Base-by-base conservation (phyloP, 2,797 vertebrate species). In the Carcharodon carcharias region DNA sequence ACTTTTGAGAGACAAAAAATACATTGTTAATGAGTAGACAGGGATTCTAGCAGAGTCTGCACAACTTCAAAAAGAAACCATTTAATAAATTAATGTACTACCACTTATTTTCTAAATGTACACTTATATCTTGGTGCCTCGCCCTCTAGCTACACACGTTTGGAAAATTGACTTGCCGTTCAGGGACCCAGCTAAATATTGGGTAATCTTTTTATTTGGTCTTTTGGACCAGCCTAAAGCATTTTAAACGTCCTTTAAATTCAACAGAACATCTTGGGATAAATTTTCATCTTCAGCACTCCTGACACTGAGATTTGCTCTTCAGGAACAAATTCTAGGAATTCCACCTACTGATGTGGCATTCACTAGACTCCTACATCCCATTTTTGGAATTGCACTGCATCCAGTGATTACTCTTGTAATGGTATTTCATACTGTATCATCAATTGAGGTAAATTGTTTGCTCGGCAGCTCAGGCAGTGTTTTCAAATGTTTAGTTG, bases 1-100 rank as follows among this genome's bases (percentile, higher is more conserved):
- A 97, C 99, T 96, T 67, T 99, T 50, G 45, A 50, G 96, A 0
- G 96, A 96, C 63, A 58, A 8, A 96, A 93, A 96, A 35, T 50
- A 93, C 14, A 61, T 31, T 31, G 80, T 88, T 88, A 77, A 45
- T 11, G 65, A 45, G 16, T 50, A 45, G n/a, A 80, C 28, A 28
- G 18, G 3, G 23, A 0, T 26, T 56, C 63, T 67, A 65, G 8
- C 18, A 67, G n/a, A 85, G 21, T 23, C 21, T 23, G 18, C 18
- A 85, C 82, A 85, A 85, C 23, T 21, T 50, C 45, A 85, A 93
- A 93, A 67, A 93, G 8, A 67, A 67, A 26, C 8, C 11, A n/a
- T 7, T 45, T 93, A 26, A 85, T 23, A 45, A 21, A 40, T 26
- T 45, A 93, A 45, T 21, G 14, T 61, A 92, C 31, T n/a, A 7